Percentiles rank a stretch among this genome's conserved stretches.
phyloP scores from a whole-genome alignment of 2,797 vertebrate genomes.

The Pseudotriccus pelzelni region DNA sequence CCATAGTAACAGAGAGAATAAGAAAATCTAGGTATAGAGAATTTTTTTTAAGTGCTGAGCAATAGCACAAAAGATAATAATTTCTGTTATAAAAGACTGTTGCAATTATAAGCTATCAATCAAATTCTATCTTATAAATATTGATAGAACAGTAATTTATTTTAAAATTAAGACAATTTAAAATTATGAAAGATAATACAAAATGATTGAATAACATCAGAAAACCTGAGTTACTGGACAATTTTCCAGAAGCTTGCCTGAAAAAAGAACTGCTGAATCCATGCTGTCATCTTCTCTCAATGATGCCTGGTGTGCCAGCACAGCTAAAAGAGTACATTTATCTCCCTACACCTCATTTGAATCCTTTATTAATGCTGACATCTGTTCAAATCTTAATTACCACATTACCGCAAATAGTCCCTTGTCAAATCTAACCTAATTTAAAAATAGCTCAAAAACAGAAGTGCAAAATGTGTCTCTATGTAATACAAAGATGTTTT shows the following conservation, averaged over 20 bases:
- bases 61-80: neutral
- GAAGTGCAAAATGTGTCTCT: conserved; percentile 56
- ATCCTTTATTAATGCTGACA: conserved; percentile 75
- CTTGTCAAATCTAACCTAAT: conserved; percentile 64
- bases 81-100: neutral
- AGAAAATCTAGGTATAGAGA: neutral
- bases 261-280: conserved; percentile 20
- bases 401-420: conserved; percentile 72
- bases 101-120: neutral
- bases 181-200: neutral
- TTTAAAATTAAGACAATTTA: neutral
- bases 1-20: neutral
- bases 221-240: neutral
- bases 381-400: conserved; percentile 78
- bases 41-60: neutral
- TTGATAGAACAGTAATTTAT: neutral
- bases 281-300: conserved; percentile 10
- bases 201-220: neutral
- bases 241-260: conserved; percentile 24
- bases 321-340: conserved; percentile 63
- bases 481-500: conserved; percentile 49
- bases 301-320: conserved; percentile 6
- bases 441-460: conserved; percentile 67
- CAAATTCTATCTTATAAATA: neutral
- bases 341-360: conserved; percentile 72